Conservation (phyloP, 2,888 invertebrate genomes). For the Lumbricus terrestris region DNA sequence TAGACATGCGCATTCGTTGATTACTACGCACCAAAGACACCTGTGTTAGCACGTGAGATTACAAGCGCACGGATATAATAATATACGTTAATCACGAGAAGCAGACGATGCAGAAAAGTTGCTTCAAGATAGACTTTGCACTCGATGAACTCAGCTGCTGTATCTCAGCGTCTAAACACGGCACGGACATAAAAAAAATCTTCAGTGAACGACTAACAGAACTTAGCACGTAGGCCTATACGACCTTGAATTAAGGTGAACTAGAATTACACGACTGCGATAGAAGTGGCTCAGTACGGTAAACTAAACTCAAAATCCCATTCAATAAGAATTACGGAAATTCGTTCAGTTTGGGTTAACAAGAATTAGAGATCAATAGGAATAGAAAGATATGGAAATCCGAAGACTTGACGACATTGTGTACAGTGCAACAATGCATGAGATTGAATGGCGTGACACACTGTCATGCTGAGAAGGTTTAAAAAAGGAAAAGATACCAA, state of each 20-base stretch:
- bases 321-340: no score
- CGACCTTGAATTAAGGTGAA: not conserved
- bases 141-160: not conserved
- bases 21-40: not conserved
- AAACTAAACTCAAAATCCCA: no score
- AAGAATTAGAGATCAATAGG: no score
- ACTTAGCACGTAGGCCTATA: not conserved
- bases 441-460: no score
- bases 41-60: not conserved
- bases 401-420: no score
- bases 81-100: not conserved
- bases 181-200: not conserved
- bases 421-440: no score
- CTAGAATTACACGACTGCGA: not conserved
- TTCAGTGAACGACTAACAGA: not conserved
- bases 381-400: no score
- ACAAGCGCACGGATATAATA: not conserved
- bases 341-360: no score
- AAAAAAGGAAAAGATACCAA: no score
- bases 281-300: no score
- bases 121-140: not conserved
- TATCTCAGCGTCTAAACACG: not conserved
- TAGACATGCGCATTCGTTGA: not conserved
- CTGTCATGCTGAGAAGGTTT: no score
- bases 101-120: not conserved